phyloP scores from a whole-genome alignment of 2,888 invertebrate genomes.

The Cheilosia scutellata region DNA sequence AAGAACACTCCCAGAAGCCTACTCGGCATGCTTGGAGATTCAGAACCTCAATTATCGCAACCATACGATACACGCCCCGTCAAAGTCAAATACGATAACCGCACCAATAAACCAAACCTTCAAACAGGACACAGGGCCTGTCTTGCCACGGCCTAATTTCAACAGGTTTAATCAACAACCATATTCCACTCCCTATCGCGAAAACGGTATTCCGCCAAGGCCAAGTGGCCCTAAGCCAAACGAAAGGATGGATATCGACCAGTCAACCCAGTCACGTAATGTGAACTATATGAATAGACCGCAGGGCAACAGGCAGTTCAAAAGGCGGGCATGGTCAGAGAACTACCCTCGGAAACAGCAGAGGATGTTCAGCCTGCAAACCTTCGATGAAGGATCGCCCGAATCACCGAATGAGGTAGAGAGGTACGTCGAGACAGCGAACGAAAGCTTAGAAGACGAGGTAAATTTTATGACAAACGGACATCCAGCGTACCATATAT shows the following conservation, averaged over 20 bases:
- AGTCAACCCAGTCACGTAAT: neutral
- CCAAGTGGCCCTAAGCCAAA: conserved; percentile 10
- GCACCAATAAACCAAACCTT: neutral
- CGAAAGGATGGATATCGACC: neutral
- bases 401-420: too few relatives aligned
- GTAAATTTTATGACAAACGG: conserved; percentile 44
- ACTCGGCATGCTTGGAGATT: conserved; percentile 19
- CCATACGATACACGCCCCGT: neutral
- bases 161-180: neutral
- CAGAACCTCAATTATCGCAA: conserved; percentile 9
- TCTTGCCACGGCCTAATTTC: conserved; percentile 1
- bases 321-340: conserved; percentile 11
- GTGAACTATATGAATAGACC: conserved; percentile 21
- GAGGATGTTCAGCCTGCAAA: conserved; percentile 6
- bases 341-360: conserved; percentile 21
- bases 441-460: neutral
- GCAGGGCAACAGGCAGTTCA: conserved; percentile 1
- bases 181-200: neutral
- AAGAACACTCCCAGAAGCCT: conserved; percentile 20
- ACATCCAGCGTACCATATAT: conserved; percentile 51
- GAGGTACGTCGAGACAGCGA: neutral
- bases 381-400: neutral
- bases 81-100: neutral
- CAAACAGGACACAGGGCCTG: neutral
- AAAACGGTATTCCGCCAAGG: neutral